These are phyloP conservation scores for Empis livida DNA, from an alignment of 2,888 invertebrate genomes.

Conservation along the genomic window DNA sequence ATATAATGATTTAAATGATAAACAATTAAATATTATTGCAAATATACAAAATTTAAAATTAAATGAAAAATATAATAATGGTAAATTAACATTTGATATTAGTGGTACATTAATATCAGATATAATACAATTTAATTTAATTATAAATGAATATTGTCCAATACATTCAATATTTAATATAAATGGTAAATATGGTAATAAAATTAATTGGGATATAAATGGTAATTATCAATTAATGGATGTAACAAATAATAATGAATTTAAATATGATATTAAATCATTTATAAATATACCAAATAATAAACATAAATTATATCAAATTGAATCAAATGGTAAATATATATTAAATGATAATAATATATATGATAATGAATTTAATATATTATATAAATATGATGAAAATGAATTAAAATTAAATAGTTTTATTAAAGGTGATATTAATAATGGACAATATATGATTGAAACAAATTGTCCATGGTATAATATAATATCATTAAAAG, in stretches of 20 bases:
- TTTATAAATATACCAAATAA: slow-evolving; percentile 44
- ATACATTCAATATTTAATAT: slow-evolving; percentile 31
- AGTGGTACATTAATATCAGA: slow-evolving; percentile 17
- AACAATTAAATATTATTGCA: slow-evolving; percentile 33
- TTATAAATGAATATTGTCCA: slow-evolving; percentile 22
- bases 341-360: slow-evolving; percentile 16
- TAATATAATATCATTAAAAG: slow-evolving; percentile 15
- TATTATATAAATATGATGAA: slow-evolving; percentile 18
- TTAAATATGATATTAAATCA: slow-evolving; percentile 38
- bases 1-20: slow-evolving; percentile 37
- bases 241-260: slow-evolving; percentile 28
- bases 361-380: slow-evolving; percentile 17
- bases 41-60: slow-evolving; percentile 30
- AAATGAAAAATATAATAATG: slow-evolving; percentile 17
- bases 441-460: slow-evolving; percentile 16
- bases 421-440: slow-evolving; percentile 17
- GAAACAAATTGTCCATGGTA: background rate
- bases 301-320: slow-evolving; percentile 35
- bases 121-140: slow-evolving; percentile 25
- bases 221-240: slow-evolving; percentile 33
- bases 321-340: slow-evolving; percentile 29
- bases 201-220: slow-evolving; percentile 31
- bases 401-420: slow-evolving; percentile 15
- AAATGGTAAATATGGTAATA: slow-evolving; percentile 38
- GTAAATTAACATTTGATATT: background rate